These are phyloP conservation scores for Colaptes auratus DNA, from an alignment of 2,113 vertebrate species.

Conservation along the genomic window DNA sequence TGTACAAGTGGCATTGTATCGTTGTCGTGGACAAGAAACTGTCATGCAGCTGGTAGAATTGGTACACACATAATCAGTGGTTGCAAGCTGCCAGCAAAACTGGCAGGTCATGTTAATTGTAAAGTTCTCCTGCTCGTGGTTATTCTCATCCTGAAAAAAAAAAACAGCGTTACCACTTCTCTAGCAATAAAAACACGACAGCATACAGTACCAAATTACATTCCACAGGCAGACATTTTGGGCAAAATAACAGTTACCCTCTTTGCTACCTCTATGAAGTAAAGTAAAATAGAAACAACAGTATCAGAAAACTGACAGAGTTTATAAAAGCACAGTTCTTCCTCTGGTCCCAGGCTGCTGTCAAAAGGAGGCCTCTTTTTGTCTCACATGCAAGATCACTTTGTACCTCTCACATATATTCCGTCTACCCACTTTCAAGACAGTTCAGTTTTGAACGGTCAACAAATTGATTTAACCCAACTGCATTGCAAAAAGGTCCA, in stretches of 20 bases:
- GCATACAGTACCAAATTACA: neutral
- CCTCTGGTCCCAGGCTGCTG: neutral
- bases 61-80: slow-evolving; percentile 86
- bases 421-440: neutral
- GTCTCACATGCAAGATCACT: neutral
- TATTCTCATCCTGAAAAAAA: slow-evolving; percentile 79
- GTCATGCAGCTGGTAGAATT: slow-evolving; percentile 91
- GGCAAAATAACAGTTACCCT: neutral
- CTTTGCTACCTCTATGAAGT: neutral
- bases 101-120: slow-evolving; percentile 87
- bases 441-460: neutral
- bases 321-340: neutral
- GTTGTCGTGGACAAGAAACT: slow-evolving; percentile 89
- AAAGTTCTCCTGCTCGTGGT: slow-evolving; percentile 81
- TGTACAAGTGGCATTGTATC: slow-evolving; percentile 86
- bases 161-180: neutral
- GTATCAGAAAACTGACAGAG: neutral
- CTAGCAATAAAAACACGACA: neutral
- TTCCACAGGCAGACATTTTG: neutral
- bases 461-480: neutral
- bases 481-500: neutral
- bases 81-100: slow-evolving; percentile 96
- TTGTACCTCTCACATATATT: neutral
- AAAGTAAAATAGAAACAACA: neutral
- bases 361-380: neutral